phyloP scores from a whole-genome alignment of 1,140 invertebrate species.

The Periplaneta americana region DNA sequence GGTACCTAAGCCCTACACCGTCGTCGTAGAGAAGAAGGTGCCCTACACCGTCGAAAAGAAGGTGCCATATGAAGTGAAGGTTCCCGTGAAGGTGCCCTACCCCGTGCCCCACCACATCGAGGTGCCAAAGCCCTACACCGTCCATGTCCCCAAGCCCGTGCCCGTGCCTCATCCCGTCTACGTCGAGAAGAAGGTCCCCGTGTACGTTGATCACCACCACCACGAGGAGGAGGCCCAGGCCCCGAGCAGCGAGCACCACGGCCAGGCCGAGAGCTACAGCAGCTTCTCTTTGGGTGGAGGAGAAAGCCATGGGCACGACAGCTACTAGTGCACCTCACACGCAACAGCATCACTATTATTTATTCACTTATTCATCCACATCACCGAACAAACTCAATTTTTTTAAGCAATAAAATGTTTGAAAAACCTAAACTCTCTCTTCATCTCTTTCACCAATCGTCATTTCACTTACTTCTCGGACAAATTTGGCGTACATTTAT shows the following conservation, averaged over 20 bases:
- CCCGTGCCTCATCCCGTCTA: slow-evolving; percentile 45
- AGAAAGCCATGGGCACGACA: not conserved
- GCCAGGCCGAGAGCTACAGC: not conserved
- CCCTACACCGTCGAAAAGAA: slow-evolving; percentile 36
- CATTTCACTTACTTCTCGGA: no score
- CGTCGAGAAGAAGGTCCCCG: slow-evolving; percentile 46
- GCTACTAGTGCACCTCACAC: not conserved
- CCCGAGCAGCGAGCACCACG: not conserved
- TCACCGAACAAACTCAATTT: not conserved
- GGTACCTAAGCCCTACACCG: slow-evolving; percentile 30
- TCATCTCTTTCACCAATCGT: no score
- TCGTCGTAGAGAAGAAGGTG: slow-evolving; percentile 37
- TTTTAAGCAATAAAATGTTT: not conserved
- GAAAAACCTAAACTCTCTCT: no score
- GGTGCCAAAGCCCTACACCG: slow-evolving; percentile 39
- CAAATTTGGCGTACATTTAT: no score
- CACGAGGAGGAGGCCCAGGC: not conserved
- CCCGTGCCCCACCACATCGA: slow-evolving; percentile 42
- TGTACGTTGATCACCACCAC: slow-evolving; percentile 13
- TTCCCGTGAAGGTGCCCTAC: slow-evolving; percentile 51
- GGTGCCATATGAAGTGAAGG: slow-evolving; percentile 33
- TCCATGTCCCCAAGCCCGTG: slow-evolving; percentile 51
- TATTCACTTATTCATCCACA: not conserved
- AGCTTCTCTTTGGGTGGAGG: not conserved
- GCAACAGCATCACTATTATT: not conserved